phyloP scores from a whole-genome alignment of 2,888 invertebrate species.

The Cheilosia vulpina region DNA sequence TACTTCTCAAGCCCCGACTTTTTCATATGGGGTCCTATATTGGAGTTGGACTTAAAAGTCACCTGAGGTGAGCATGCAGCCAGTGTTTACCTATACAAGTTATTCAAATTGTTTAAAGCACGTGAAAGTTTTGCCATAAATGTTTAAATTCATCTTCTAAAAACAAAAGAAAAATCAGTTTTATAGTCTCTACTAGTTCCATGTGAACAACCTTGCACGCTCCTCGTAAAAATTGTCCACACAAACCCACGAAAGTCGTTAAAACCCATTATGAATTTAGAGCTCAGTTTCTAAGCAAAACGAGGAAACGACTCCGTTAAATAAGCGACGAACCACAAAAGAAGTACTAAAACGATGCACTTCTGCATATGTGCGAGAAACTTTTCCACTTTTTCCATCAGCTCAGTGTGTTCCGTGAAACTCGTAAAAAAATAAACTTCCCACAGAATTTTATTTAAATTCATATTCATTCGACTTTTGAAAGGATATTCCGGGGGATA shows the following conservation, averaged over 20 bases:
- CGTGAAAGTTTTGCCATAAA: no score
- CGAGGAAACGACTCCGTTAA: neutral
- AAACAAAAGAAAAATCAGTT: no score
- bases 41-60: no score
- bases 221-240: neutral
- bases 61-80: no score
- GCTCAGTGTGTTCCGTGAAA: neutral
- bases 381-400: conserved; percentile 15
- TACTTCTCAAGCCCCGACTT: no score
- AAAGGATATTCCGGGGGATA: conserved; percentile 9
- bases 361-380: conserved; percentile 12
- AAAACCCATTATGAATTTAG: conserved; percentile 5
- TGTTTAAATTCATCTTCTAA: no score
- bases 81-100: no score
- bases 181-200: no score
- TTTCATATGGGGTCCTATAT: no score
- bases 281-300: neutral
- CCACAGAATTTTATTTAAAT: conserved; percentile 7
- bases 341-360: conserved; percentile 14
- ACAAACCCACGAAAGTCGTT: neutral
- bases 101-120: no score
- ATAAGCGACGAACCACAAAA: conserved; percentile 11
- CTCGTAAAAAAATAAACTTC: conserved; percentile 3
- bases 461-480: conserved; percentile 33
- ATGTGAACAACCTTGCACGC: no score